phyloP scores from a whole-genome alignment of 2,113 vertebrate species.

The Petrocephalus zakoni region DNA sequence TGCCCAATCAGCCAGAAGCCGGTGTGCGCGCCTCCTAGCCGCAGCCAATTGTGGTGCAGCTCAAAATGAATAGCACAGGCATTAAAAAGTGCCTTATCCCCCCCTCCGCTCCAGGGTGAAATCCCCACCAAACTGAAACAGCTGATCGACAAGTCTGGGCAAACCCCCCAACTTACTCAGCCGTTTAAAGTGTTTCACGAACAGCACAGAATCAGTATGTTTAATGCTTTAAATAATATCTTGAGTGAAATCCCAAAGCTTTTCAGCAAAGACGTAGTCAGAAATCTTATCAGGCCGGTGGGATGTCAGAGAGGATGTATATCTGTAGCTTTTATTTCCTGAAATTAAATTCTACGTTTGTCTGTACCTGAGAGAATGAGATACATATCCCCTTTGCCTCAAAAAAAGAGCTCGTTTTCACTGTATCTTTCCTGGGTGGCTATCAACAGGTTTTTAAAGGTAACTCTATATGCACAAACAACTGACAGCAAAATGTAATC shows the following conservation, averaged over 20 bases:
- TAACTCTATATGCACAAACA: neutral
- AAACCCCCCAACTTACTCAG: slow-evolving; percentile 34
- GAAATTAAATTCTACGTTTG: neutral
- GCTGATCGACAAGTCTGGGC: slow-evolving; percentile 33
- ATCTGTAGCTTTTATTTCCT: neutral
- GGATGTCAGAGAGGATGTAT: neutral
- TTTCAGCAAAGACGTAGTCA: neutral
- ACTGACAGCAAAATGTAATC: neutral
- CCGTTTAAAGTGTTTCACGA: slow-evolving; percentile 29
- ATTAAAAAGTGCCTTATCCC: neutral
- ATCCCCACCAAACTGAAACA: slow-evolving; percentile 36
- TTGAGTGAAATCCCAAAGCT: neutral
- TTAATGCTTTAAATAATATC: neutral
- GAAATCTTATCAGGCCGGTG: neutral
- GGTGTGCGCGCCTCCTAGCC: slow-evolving; percentile 32
- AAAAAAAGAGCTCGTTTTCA: neutral
- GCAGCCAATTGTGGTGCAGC: slow-evolving; percentile 29
- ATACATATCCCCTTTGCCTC: neutral
- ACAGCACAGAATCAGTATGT: slow-evolving; percentile 27
- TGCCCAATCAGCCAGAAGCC: slow-evolving; percentile 42
- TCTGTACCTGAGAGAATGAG: neutral
- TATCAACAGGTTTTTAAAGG: neutral
- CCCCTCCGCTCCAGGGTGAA: slow-evolving; percentile 31
- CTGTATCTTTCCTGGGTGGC: neutral
- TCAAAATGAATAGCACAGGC: neutral